phyloP scores from a whole-genome alignment of 2,113 vertebrate genomes.

The Chlorodrepanis virens region DNA sequence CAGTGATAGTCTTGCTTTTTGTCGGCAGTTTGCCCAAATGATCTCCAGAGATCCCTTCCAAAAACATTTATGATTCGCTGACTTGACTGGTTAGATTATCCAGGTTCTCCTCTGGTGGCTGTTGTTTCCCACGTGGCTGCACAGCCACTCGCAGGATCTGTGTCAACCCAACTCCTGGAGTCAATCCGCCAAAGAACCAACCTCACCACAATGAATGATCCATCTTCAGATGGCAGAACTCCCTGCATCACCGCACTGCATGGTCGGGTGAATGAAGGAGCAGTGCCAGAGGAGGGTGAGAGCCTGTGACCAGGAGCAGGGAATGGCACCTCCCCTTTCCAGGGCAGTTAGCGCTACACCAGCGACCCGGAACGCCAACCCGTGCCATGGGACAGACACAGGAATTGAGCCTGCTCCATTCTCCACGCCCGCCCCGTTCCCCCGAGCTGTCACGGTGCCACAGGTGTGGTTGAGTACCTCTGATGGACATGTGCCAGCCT shows the following conservation, averaged over 20 bases:
- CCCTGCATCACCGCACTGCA: neutral
- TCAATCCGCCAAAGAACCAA: neutral
- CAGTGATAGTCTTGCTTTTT: neutral
- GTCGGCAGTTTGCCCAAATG: neutral
- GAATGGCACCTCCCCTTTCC: conserved; percentile 28
- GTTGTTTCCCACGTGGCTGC: neutral
- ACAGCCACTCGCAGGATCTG: neutral
- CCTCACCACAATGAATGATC: neutral
- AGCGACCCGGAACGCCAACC: neutral
- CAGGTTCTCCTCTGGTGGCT: neutral
- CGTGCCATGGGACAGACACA: neutral
- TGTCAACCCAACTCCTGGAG: neutral
- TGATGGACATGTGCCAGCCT: conserved; percentile 6
- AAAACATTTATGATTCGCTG: neutral
- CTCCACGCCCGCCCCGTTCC: neutral
- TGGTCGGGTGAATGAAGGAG: neutral
- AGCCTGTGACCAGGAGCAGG: neutral
- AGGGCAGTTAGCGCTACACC: neutral
- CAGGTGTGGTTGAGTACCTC: neutral
- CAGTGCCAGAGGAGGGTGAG: neutral
- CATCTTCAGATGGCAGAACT: neutral
- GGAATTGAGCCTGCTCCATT: neutral
- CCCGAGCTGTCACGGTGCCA: neutral
- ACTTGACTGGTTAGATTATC: neutral
- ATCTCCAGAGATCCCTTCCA: neutral